Conservation (phyloP, 2,113 vertebrate species). For the Emberiza fucata region DNA sequence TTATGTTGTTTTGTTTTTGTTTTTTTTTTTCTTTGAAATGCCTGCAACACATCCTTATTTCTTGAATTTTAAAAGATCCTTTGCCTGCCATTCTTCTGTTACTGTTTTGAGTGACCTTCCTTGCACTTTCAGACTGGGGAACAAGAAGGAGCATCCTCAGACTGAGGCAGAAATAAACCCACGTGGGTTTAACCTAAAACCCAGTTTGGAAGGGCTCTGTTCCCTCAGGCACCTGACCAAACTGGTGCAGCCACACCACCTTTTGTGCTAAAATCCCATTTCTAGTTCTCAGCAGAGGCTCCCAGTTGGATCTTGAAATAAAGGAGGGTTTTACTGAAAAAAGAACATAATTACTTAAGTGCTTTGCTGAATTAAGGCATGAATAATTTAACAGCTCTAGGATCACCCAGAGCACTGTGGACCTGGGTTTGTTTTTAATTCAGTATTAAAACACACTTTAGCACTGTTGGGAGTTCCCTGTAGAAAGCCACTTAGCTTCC, state of each 20-base stretch:
- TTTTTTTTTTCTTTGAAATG: background rate
- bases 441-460: constrained; percentile 13
- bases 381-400: background rate
- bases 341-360: background rate
- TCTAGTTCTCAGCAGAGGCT: background rate
- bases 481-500: background rate
- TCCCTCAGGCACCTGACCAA: background rate
- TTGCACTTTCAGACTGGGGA: background rate
- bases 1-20: background rate
- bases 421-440: constrained; percentile 3
- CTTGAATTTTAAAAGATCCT: background rate
- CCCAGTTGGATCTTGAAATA: background rate
- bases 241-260: background rate
- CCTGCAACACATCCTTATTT: background rate
- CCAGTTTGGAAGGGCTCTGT: background rate
- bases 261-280: background rate
- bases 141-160: fast-evolving
- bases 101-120: background rate
- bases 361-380: background rate
- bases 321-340: background rate
- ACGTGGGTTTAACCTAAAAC: background rate
- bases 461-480: background rate
- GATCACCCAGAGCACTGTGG: background rate
- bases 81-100: background rate
- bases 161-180: background rate